Evolutionary conservation across 2,888 invertebrate genomes (phyloP), one percentile per base, ranked within the genome.

Genomic region (Microctonus brassicae): DNA sequence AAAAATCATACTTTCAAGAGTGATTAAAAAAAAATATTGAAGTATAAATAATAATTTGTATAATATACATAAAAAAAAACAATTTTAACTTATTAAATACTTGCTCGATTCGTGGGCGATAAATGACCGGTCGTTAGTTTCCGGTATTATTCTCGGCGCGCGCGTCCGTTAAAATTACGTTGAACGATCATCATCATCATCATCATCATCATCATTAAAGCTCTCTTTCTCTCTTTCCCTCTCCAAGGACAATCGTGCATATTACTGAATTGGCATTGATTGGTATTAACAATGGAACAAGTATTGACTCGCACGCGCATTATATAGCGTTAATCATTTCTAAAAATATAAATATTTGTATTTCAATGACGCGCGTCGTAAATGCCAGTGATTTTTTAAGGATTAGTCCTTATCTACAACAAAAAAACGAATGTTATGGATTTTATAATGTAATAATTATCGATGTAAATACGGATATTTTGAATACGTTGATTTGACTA

Each of bases 81-180:
- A 70, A 47, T 72, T 73, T 69, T 69, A 71, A 70, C 66, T 75
- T 70, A 63, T 72, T 73, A 58, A 72, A 71, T 67, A 65, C 68
- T 67, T 69, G 29, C 55, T 29, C 55, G 9, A 17, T 17, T 17
- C 17, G 17, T 47, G 17, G 47, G 47, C 47, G 47, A 47, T n/a
- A 47, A 47, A 47, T 47, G 47, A n/a, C 47, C 47, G 47, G 17
- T 47, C n/a, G 17, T 17, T 47, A 47, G 17, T 47, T 47, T 47
- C 17, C 60, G 58, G 61, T 72, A 33, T 66, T 52, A 17, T 34
- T 66, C 62, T 29, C 22, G 36, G 65, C 57, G 22, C 24, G 24
- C 7, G 58, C 26, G 55, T 60, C n/a, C 52, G 65, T 34, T 47
- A 0, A n/a, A 17, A n/a, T 7, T n/a, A 17, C 47, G 7, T 47